phyloP scores from a whole-genome alignment of 2,797 vertebrate genomes.

The Cryptoprocta ferox region DNA sequence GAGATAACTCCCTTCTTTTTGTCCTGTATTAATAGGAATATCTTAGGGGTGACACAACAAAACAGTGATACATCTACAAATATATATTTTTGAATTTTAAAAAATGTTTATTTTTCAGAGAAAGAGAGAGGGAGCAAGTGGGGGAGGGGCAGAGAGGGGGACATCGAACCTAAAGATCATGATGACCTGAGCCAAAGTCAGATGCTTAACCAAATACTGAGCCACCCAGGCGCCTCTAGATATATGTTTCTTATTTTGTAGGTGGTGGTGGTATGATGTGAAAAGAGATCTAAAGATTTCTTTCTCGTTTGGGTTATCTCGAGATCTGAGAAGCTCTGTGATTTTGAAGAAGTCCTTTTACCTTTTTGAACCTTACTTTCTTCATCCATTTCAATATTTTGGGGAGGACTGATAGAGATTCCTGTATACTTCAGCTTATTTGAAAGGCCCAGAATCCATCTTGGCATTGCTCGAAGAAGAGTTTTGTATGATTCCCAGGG shows the following conservation, averaged over 20 bases:
- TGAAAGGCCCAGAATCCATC: not conserved
- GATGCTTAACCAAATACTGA: no score
- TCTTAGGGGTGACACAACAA: not conserved
- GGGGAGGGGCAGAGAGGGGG: no score
- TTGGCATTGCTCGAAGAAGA: not conserved
- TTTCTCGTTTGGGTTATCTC: not conserved
- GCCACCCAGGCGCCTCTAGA: not conserved
- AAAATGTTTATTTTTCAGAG: no score
- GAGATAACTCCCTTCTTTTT: not conserved
- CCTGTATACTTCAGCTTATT: not conserved
- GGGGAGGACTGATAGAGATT: not conserved
- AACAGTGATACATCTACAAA: not conserved
- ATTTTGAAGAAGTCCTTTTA: not conserved
- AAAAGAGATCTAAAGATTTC: not conserved
- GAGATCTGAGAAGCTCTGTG: not conserved
- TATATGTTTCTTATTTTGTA: not conserved
- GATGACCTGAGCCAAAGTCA: no score
- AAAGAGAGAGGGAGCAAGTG: no score
- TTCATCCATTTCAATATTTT: not conserved
- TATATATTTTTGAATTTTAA: not conserved
- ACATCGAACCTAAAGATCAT: no score
- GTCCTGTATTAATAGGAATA: not conserved
- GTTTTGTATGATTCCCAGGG: not conserved
- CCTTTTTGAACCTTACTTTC: not conserved
- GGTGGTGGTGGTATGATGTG: not conserved